phyloP scores from a whole-genome alignment of 2,888 invertebrate species.

The Drosophila paramelanica region DNA sequence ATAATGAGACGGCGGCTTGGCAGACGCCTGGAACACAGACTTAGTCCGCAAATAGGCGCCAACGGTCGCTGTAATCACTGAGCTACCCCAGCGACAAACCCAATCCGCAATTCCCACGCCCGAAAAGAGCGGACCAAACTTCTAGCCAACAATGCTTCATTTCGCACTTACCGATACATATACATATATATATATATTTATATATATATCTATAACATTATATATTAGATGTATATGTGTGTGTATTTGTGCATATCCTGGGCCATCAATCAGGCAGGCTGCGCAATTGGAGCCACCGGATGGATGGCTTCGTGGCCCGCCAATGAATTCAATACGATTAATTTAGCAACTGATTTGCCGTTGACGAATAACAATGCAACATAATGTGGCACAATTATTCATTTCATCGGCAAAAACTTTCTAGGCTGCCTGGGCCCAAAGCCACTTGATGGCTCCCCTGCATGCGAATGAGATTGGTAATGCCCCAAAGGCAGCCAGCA shows the following conservation, averaged over 20 bases:
- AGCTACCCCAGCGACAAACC: slow-evolving; percentile 31
- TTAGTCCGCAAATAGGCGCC: slow-evolving; percentile 58
- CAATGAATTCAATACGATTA: slow-evolving; percentile 77
- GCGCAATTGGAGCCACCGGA: slow-evolving; percentile 40
- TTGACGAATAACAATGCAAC: slow-evolving; percentile 78
- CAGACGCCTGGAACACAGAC: slow-evolving; percentile 23
- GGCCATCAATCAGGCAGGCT: slow-evolving; percentile 64
- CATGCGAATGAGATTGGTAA: slow-evolving; percentile 20
- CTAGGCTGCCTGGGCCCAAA: slow-evolving; percentile 8
- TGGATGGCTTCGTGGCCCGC: slow-evolving; percentile 47
- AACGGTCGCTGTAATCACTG: slow-evolving; percentile 58
- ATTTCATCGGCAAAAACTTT: slow-evolving; percentile 51
- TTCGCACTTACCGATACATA: slow-evolving; percentile 52
- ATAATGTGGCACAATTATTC: slow-evolving; percentile 78
- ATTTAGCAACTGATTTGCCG: slow-evolving; percentile 80
- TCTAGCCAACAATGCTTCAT: slow-evolving; percentile 51
- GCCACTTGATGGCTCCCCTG: slow-evolving; percentile 30
- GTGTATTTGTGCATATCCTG: slow-evolving; percentile 29
- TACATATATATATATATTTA: neutral
- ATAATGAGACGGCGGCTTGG: slow-evolving; percentile 60
- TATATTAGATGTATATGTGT: no score
- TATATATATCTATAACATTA: neutral
- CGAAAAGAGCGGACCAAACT: slow-evolving; percentile 8
- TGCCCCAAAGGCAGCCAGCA: neutral
- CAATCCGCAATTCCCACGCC: slow-evolving; percentile 4